Evolutionary conservation across 2,888 invertebrate genomes (phyloP), one percentile per base, ranked within the genome.

Genomic region (Lissonota sp.): DNA sequence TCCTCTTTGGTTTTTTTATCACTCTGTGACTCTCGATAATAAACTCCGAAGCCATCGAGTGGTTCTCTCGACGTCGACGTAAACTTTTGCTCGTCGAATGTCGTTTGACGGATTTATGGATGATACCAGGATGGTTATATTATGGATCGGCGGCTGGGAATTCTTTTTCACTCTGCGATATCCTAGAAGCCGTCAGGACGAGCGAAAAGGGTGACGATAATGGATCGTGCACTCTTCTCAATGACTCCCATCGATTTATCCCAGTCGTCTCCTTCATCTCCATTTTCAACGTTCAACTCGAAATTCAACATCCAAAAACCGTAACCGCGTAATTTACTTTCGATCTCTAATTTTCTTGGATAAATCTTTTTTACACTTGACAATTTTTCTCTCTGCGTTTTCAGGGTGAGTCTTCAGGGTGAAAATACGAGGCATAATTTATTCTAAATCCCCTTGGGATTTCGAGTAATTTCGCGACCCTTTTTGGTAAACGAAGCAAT

Each of bases 161-260:
- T 49, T 75, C 12, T 40, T 16, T 16, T 40, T 62, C 44, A 10
- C 40, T 64, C 49, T 49, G 39, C 44, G 67, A 75, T 75, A 67
- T 55, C 63, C 60, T 44, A 66, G 62, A 51, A 57, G 46, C 63
- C 26, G 26, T 26, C 26, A 26, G 69, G 12, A 63, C 14, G 5
- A 53, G 14, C 26, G 62, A 53, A 26, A 75, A 75, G 26, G 75
- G 75, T 67, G 62, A 66, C 67, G 80, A 83, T 83, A 83, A 82
- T 84, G 83, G 80, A 83, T 84, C 84, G 79, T 67, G 73, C 80
- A 82, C 82, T 81, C 78, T 81, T 82, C 77, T 76, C 80, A 82
- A 83, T 60, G 82, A 84, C 83, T 84, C 82, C 82, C 83, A 84
- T 82, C 80, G 82, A 84, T 84, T 26, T 26, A 83, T 83, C 83